phyloP scores from a whole-genome alignment of 2,888 invertebrate genomes.

The Mesochorus sp. region DNA sequence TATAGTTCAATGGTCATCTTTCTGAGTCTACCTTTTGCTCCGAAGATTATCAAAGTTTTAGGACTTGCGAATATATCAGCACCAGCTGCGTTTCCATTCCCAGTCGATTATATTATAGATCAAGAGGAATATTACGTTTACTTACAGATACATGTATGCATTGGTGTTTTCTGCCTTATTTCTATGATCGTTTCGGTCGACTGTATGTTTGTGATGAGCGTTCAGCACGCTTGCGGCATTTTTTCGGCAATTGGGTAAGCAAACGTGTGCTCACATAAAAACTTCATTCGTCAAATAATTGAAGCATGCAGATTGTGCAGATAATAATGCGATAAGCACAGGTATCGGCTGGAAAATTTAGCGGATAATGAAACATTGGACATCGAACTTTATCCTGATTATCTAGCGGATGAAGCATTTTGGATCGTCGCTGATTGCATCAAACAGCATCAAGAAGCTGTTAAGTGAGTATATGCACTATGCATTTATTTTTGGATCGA shows the following conservation, averaged over 20 bases:
- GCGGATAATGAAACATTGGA: background rate
- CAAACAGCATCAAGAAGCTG: conserved; percentile 23
- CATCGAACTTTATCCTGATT: background rate
- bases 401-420: background rate
- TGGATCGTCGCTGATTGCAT: conserved; percentile 23
- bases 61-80: conserved; percentile 25
- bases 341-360: conserved; percentile 26
- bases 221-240: conserved; percentile 33
- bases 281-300: background rate
- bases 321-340: background rate
- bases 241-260: conserved; percentile 24
- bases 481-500: background rate
- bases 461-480: background rate
- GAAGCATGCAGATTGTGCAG: background rate
- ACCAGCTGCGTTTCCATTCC: conserved; percentile 24
- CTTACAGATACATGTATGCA: conserved; percentile 7
- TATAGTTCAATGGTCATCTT: background rate
- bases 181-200: conserved; percentile 14
- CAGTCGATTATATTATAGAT: conserved; percentile 12
- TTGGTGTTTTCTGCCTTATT: background rate
- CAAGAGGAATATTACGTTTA: conserved; percentile 15
- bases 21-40: background rate
- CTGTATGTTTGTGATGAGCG: conserved; percentile 1
- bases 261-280: background rate
- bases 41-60: background rate